Base-by-base conservation (phyloP, 35 echinoderm and acorn worm species). In the Anneissia japonica region DNA sequence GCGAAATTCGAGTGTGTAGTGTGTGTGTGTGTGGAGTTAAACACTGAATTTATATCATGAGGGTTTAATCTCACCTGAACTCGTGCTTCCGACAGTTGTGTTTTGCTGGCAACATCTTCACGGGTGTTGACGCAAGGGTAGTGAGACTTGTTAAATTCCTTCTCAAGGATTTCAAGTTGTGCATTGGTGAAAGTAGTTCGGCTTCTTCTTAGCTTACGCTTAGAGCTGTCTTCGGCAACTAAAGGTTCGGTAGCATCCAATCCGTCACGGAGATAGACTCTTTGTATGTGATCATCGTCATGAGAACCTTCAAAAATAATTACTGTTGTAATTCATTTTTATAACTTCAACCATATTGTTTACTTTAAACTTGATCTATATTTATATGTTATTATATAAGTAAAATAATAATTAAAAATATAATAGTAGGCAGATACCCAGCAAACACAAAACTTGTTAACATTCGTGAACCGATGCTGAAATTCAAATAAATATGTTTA, bases 81-180 rank as follows among this genome's bases (percentile, higher is more conserved):
- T 91, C 95, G 82, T 73, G 95, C 95, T 93, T 97, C 95, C 45
- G 95, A 97, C 35, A 97, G 88, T n/a, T 82, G 79, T 30, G 95
- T 97, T 79, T 88, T 88, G 0, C 81, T 39, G 2, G 95, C 95
- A 51, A 97, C 73, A 29, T 93, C 79, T 75, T 97, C 95, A 82
- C 95, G 77, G 12, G 91, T 93, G 14, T 46, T 81, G 41, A 97
- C 95, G 34, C 91, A 97, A 11, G 95, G 95, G 46, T 97, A 97
- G 35, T 97, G 95, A 21, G 91, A 91, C 46, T 93, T 93, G 32
- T 88, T 73, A 72, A 97, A 97, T 73, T 97, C 95, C 39, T 85
- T 87, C 30, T 97, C 95, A 21, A 97, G 77, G 46, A 91, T 77
- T 16, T 87, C 77, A 38, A 97, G 82, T 37, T 97, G 95, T 29